Percentiles rank a stretch among this genome's conserved stretches.
phyloP scores from a whole-genome alignment of 2,888 invertebrate genomes.

The Electrophaes corylata region DNA sequence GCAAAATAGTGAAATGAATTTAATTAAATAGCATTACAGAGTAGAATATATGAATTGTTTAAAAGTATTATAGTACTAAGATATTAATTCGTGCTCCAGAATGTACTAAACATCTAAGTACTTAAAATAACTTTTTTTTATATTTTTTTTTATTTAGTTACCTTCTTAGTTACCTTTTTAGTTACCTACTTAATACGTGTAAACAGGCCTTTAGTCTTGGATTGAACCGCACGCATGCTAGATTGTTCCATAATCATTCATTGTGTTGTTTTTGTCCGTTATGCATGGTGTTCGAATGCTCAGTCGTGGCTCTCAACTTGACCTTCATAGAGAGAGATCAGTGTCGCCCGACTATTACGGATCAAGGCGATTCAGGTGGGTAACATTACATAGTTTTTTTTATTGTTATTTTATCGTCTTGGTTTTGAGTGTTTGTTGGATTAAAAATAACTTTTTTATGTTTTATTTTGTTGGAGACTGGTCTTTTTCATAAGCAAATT shows the following conservation, averaged over 20 bases:
- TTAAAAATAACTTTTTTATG: not conserved
- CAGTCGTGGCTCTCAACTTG: constrained; percentile 90
- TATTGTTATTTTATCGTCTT: not conserved
- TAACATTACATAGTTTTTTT: constrained; percentile 30
- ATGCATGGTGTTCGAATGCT: constrained; percentile 68
- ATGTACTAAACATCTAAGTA: too few species aligned
- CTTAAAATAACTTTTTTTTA: too few species aligned
- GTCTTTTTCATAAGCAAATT: constrained; percentile 6
- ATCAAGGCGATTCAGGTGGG: constrained; percentile 91
- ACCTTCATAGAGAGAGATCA: constrained; percentile 86
- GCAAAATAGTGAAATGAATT: too few species aligned
- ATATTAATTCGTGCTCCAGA: too few species aligned
- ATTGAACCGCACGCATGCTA: not conserved
- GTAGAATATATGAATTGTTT: too few species aligned
- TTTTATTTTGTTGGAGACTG: not conserved
- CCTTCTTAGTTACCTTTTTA: too few species aligned
- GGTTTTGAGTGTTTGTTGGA: not conserved
- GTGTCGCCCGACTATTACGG: constrained; percentile 89
- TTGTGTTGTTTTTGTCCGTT: constrained; percentile 41
- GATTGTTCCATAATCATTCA: constrained; percentile 17
- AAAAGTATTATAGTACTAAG: too few species aligned
- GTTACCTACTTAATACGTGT: not conserved
- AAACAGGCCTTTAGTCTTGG: not conserved
- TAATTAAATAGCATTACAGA: too few species aligned
- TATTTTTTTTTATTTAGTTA: too few species aligned